A percentile compares a stretch with the other conserved stretches of the same genome.
These are phyloP conservation scores for Brachionus angularis DNA, from an alignment of 1,140 invertebrate genomes.

Conservation along the genomic window DNA sequence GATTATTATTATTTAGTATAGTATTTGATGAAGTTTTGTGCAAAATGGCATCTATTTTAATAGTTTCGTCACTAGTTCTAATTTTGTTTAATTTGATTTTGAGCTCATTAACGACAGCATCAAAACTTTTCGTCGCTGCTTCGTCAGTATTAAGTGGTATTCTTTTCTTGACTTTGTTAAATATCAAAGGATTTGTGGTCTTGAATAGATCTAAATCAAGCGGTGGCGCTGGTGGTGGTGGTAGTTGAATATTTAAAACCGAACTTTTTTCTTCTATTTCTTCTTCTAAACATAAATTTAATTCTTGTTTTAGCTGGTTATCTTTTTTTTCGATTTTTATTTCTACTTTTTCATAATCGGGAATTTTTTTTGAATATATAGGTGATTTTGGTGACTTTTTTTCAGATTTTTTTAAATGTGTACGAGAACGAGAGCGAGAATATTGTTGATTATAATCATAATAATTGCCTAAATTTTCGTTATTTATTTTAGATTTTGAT, in stretches of 20 bases:
- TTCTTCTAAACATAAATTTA: background rate
- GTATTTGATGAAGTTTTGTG: too few species aligned
- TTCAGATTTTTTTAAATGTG: too few species aligned
- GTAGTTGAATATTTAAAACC: background rate
- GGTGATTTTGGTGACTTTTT: too few species aligned
- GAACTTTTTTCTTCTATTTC: background rate
- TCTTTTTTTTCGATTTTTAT: background rate
- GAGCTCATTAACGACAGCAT: slow-evolving; percentile 39
- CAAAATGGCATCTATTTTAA: background rate
- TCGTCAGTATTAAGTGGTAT: background rate
- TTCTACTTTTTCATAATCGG: slow-evolving; percentile 7
- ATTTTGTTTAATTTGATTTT: slow-evolving; percentile 32
- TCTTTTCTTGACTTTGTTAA: background rate
- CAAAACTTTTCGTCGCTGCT: slow-evolving; percentile 12
- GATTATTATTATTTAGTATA: background rate
- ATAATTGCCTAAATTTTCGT: too few species aligned
- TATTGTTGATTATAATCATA: too few species aligned
- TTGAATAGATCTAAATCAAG: slow-evolving; percentile 17
- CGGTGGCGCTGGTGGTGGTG: slow-evolving; percentile 27
- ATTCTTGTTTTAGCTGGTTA: background rate
- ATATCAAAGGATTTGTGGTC: background rate
- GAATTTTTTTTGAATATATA: background rate
- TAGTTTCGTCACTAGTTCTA: background rate
- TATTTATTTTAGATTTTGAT: too few species aligned
- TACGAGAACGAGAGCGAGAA: too few species aligned